A percentile compares a stretch with the other conserved stretches of the same genome.
These are phyloP conservation scores for Timema podura DNA, from an alignment of 2,888 invertebrate species.

Conservation along the genomic window DNA sequence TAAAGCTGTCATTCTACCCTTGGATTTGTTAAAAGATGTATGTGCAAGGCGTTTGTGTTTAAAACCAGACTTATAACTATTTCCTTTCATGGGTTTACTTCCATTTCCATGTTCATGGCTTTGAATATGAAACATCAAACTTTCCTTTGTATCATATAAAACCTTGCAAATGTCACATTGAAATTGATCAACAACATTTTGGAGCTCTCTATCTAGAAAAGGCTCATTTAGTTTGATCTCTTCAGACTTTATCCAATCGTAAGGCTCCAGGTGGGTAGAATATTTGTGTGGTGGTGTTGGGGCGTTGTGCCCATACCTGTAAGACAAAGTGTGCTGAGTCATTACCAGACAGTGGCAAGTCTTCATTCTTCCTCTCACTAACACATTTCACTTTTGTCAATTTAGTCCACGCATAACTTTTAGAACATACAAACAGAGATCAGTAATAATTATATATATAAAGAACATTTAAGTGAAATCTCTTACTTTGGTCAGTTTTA, in stretches of 20 bases:
- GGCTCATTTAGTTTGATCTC: neutral
- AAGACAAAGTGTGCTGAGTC: constrained; percentile 25
- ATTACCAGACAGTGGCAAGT: neutral
- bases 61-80: too few species aligned
- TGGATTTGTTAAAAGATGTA: too few species aligned
- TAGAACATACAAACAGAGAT: too few species aligned
- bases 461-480: too few species aligned
- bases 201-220: neutral
- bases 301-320: constrained; percentile 21
- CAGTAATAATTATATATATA: too few species aligned
- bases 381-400: neutral
- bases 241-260: constrained; percentile 4
- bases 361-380: too few species aligned
- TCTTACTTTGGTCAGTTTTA: too few species aligned
- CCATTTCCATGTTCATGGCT: neutral
- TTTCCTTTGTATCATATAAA: neutral
- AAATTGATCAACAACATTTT: neutral
- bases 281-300: neutral
- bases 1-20: too few species aligned
- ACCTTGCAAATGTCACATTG: constrained; percentile 1
- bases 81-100: too few species aligned
- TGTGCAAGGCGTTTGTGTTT: too few species aligned
- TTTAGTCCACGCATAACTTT: neutral
- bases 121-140: neutral
- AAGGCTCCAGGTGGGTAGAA: too few species aligned